These are phyloP conservation scores for Drosophila bunnanda DNA, from an alignment of 2,888 invertebrate species.

Conservation along the genomic window DNA sequence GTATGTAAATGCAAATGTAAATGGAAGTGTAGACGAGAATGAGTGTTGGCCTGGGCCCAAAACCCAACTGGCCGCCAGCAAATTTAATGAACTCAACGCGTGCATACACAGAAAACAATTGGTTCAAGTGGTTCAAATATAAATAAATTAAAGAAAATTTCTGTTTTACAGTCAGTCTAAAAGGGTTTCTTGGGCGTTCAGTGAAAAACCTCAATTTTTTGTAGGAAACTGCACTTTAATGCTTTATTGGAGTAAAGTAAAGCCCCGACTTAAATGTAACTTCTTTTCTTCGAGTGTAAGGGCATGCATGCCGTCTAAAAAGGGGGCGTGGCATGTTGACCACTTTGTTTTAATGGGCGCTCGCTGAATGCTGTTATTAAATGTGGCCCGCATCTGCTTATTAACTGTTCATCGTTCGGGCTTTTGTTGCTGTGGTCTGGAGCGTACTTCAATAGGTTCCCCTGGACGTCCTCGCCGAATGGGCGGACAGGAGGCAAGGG, in stretches of 20 bases:
- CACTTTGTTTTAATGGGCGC: constrained; percentile 75
- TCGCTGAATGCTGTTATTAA: constrained; percentile 70
- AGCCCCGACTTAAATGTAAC: no score
- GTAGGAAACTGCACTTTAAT: no score
- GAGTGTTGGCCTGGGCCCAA: constrained; percentile 26
- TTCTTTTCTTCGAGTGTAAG: not conserved
- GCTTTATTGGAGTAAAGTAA: no score
- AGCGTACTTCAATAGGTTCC: constrained; percentile 26
- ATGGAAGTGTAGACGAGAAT: constrained; percentile 7
- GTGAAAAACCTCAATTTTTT: no score
- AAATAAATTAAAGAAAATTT: not conserved
- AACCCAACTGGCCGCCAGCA: constrained; percentile 53
- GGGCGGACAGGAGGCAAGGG: not conserved
- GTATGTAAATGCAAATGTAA: constrained; percentile 23
- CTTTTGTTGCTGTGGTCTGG: constrained; percentile 6
- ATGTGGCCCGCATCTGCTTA: constrained; percentile 75
- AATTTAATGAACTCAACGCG: constrained; percentile 69
- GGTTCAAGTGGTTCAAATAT: not conserved
- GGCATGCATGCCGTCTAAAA: not conserved
- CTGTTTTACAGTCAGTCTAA: no score
- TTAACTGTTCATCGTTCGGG: constrained; percentile 52
- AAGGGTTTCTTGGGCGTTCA: no score
- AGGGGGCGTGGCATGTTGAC: constrained; percentile 63
- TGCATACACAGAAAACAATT: constrained; percentile 10
- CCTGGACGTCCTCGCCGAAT: not conserved